Base-by-base conservation (phyloP, 2,888 invertebrate genomes). In the Hoplodrina ambigua region DNA sequence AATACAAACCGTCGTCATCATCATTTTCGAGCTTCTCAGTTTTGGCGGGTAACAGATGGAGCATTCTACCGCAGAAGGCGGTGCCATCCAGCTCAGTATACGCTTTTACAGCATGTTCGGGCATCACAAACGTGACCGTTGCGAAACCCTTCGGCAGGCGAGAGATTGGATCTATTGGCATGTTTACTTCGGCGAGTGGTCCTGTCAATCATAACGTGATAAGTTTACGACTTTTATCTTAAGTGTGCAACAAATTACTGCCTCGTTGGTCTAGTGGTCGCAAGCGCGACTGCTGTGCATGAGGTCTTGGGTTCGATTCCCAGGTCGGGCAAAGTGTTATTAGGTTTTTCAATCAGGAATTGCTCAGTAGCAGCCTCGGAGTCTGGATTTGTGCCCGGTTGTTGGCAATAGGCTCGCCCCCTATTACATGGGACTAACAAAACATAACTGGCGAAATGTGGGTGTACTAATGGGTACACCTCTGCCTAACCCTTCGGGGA, bases 81-180 rank as follows among this genome's bases (percentile, higher is more conserved):
- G 97, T 97, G n/a, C 99, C 99, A 93, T 99, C 99, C 3, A 99
- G 94, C 82, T 97, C 97, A 0, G 97, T 96, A 90, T 97, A 99
- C 0, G 99, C 99, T 86, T 97, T 97, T 0, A 98, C 97, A 0
- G 99, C 99, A 92, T 99, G 98, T 90, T 99, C 99, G 0, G 99
- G 99, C 96, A 99, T 97, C 89, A 99, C 95, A 90, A 97, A 99
- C 0, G 99, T 98, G 0, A 99, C 96, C 0, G 98, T 97, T 0
- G 99, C 99, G 92, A 99, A 99, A 0, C 99, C 99, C 94, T 99
- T 99, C 17, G 97, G 96, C 90, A 98, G 97, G 52, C 99, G 97
- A 0, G 98, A 97, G 2, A 97, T 89, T 65, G 96, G 96, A 91
- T 99, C 99, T 67, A 99, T 97, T 0, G 99, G 99, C 88, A 99